A percentile compares a stretch with the other conserved stretches of the same genome.
These are phyloP conservation scores for Noctua pronuba DNA, from an alignment of 2,888 invertebrate genomes.

Conservation along the genomic window DNA sequence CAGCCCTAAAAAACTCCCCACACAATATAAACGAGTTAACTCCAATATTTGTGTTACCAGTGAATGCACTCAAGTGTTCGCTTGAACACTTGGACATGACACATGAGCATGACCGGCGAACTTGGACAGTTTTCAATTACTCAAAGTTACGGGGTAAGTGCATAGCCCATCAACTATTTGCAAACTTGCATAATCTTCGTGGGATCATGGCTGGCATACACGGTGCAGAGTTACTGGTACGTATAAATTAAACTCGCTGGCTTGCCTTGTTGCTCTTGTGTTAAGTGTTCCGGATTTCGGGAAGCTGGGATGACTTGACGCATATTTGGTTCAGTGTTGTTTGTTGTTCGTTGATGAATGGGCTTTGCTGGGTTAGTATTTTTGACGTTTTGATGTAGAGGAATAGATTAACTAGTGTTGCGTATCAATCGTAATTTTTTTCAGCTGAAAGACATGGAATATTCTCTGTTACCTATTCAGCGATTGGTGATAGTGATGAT, in stretches of 20 bases:
- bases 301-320: conserved; percentile 31
- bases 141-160: conserved; percentile 72
- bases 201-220: conserved; percentile 60
- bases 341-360: conserved; percentile 14
- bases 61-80: conserved; percentile 63
- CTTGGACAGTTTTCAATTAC: conserved; percentile 84
- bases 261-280: conserved; percentile 61
- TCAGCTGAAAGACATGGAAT: no score
- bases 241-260: conserved; percentile 64
- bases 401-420: no score
- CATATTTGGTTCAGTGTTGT: conserved; percentile 33
- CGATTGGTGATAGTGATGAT: no score
- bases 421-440: no score
- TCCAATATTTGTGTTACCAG: conserved; percentile 60
- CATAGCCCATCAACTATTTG: conserved; percentile 74
- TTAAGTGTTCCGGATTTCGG: conserved; percentile 58
- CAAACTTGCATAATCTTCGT: conserved; percentile 74
- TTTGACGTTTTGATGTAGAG: neutral
- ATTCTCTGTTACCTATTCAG: no score
- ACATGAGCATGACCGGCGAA: conserved; percentile 43
- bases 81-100: no score
- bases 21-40: conserved; percentile 45
- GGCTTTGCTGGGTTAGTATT: neutral
- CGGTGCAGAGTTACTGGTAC: conserved; percentile 49
- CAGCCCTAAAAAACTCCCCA: conserved; percentile 20